Base-by-base conservation (phyloP, 2,888 invertebrate species). In the Eupithecia insigniata region DNA sequence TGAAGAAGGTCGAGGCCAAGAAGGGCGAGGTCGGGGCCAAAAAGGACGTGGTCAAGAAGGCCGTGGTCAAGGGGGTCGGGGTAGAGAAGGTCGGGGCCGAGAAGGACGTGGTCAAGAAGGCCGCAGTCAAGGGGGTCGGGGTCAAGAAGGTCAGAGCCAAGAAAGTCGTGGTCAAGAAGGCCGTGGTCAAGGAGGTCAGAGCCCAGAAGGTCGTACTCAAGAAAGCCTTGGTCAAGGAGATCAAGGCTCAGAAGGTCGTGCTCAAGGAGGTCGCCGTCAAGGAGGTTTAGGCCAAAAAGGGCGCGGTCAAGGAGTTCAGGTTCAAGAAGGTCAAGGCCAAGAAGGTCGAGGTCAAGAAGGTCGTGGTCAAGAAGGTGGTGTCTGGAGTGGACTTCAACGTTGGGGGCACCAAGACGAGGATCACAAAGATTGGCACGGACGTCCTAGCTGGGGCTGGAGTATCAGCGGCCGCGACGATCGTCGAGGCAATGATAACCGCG, bases 361-460 rank as follows among this genome's bases (percentile, higher is more conserved):
- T 22, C 62, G 26, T 22, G 18, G 61, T 8, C 22, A 60, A 18
- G 70, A 66, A 16, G 67, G 72, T 28, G 75, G 68, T 18, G 62
- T 66, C 5, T 72, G 75, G 67, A 55, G 67, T 28, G 72, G 74
- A 26, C 72, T 66, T 14, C 68, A 69, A 43, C 22, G 62, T 26
- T 68, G 75, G 72, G 68, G 75, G 8, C 26, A 66, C 30, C 46
- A 70, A 55, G 69, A 61, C 14, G 26, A 22, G n/a, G 32, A 55
- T 14, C 61, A 28, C 26, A 26, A 12, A 22, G 43, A 70, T 28
- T 58, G 62, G 39, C n/a, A 64, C 1, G 68, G 70, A 55, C 65
- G 68, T 6, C 67, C 65, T 39, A 73, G 73, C 51, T 73, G 73
- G 73, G 73, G 70, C 14, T 73, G 73, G 73, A 73, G 70, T 61